Evolutionary conservation across 2,888 invertebrate species (phyloP), one percentile per base, ranked within the genome.

Genomic region (Halictus ligatus): DNA sequence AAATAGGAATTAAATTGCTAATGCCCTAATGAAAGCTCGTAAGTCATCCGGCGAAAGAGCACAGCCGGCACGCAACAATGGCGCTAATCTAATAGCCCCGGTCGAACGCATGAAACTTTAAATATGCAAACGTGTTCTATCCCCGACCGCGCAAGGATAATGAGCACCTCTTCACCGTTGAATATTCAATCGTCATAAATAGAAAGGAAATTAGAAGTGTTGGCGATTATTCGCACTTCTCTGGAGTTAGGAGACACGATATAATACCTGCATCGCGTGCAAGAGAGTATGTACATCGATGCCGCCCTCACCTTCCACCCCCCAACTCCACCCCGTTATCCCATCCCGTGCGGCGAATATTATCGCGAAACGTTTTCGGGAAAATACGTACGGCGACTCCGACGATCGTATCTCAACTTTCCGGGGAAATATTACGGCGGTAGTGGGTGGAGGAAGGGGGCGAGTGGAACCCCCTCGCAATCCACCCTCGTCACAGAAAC

Each of bases 401-500:
- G 8, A 21, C 50, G 29, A 12, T 12, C 25, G 54, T 77, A 18
- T 46, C 46, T 67, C 58, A 74, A 77, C 54, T 77, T 74, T 40
- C 50, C 58, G 43, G 35, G 43, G 54, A 58, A 46, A 35, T 78
- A 75, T 7, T 58, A 10, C 35, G 43, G 25, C 43, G 18, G n/a
- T n/a, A n/a, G n/a, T 2, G 1, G 12, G 18, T 18, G 13, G 25
- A 35, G 74, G 35, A 25, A 71, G 67, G 18, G 48, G 29, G 48
- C 60, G 54, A 15, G 46, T 8, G 25, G 7, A n/a, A 5, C n/a
- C n/a, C 21, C 48, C 0, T 50, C 43, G 54, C 73, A 58, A 84
- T 78, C 77, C n/a, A 58, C 74, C 72, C 60, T 25, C 69, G 43
- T 80, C 75, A 15, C n/a, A 64, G 58, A 50, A 43, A 35, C 60